Percentiles rank a stretch among this genome's conserved stretches.
Conservation (phyloP, 2,113 vertebrate species). For the Hepsetus odoe region DNA sequence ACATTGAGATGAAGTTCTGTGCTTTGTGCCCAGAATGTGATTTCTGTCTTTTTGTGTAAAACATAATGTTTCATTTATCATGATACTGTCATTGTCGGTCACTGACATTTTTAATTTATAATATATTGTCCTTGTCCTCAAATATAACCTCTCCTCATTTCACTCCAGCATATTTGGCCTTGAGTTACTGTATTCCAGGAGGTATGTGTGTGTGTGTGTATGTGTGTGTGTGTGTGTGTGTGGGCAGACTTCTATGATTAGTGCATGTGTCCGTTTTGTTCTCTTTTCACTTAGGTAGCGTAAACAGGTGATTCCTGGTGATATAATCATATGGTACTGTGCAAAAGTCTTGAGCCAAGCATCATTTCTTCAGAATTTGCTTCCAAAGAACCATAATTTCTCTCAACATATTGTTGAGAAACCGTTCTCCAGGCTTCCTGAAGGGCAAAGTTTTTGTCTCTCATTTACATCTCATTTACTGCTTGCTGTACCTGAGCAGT, state of each 20-base stretch:
- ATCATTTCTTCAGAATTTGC: too few relatives aligned
- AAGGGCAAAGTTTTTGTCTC: too few relatives aligned
- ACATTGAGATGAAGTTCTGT: neutral
- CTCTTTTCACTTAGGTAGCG: neutral
- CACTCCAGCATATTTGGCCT: constrained; percentile 76
- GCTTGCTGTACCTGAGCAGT: too few relatives aligned
- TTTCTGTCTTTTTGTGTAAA: neutral
- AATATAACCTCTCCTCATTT: constrained; percentile 58
- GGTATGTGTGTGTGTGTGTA: constrained; percentile 65
- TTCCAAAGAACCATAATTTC: too few relatives aligned
- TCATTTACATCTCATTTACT: too few relatives aligned
- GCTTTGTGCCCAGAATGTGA: neutral
- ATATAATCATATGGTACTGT: too few relatives aligned
- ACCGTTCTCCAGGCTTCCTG: too few relatives aligned
- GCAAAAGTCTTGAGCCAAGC: too few relatives aligned
- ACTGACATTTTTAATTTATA: neutral
- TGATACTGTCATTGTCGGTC: neutral
- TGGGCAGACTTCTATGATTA: neutral
- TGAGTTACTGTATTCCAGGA: constrained; percentile 75
- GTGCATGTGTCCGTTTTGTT: constrained; percentile 1
- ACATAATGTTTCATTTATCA: neutral
- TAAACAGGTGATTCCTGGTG: neutral
- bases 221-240: constrained; percentile 42
- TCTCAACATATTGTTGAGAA: too few relatives aligned
- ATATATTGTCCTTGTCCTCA: constrained; percentile 1